Evolutionary conservation across 2,113 vertebrate species (phyloP).

Genomic region (Leptobrachium ailaonicum): DNA sequence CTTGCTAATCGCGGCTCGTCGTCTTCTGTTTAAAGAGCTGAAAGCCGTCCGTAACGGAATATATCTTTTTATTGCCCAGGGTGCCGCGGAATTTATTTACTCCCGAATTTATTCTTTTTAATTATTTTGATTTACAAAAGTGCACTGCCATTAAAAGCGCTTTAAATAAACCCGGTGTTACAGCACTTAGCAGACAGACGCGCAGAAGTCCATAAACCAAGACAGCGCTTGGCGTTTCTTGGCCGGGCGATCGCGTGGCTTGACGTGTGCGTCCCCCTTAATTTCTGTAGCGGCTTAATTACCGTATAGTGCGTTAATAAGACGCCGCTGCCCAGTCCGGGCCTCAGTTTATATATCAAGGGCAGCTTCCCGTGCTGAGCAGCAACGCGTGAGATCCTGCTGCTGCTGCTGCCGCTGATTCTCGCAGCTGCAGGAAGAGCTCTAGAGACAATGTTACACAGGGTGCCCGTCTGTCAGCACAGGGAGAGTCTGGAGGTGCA

Average conservation of each 20-base stretch:
- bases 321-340: no score
- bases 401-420: no score
- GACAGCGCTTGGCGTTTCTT: slow-evolving; percentile 14
- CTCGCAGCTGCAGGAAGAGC: no score
- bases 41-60: slow-evolving; percentile 25
- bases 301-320: background rate
- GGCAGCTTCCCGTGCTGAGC: no score
- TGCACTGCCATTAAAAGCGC: slow-evolving; percentile 73
- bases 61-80: slow-evolving; percentile 30
- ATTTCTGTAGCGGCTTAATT: background rate
- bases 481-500: no score
- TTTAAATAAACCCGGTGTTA: slow-evolving; percentile 78
- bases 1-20: slow-evolving; percentile 32
- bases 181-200: slow-evolving; percentile 73
- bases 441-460: no score
- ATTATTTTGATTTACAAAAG: slow-evolving; percentile 88
- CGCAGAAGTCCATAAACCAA: slow-evolving; percentile 73
- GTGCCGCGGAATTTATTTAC: slow-evolving; percentile 49
- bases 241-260: background rate
- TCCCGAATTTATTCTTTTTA: slow-evolving; percentile 87
- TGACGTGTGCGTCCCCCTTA: background rate
- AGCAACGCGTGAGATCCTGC: no score
- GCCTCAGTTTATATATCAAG: no score
- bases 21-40: background rate
- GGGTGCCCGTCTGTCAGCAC: no score